phyloP scores from a whole-genome alignment of 1,140 invertebrate species.

The Lepidurus apus region DNA sequence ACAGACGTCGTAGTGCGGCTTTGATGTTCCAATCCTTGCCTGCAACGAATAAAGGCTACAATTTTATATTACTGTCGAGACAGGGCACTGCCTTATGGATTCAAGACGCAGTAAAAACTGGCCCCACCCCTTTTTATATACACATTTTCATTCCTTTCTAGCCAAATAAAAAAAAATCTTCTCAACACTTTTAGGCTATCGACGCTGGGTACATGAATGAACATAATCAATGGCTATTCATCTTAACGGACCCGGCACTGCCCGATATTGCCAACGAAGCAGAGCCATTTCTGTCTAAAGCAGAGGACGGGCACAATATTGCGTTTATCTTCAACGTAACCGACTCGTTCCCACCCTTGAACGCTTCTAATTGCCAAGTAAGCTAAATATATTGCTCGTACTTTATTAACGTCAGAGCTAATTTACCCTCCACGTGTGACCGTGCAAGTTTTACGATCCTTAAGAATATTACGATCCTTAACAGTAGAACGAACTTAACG shows the following conservation, averaged over 20 bases:
- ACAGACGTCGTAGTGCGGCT: slow-evolving; percentile 31
- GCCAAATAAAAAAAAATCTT: not conserved
- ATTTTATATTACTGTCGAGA: slow-evolving; percentile 28
- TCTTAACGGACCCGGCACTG: slow-evolving; percentile 56
- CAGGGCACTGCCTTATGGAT: slow-evolving; percentile 31
- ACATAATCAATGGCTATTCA: slow-evolving; percentile 69
- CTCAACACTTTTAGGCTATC: slow-evolving; percentile 51
- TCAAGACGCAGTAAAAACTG: slow-evolving; percentile 25
- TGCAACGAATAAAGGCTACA: slow-evolving; percentile 24
- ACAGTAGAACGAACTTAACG: no score
- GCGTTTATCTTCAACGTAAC: slow-evolving; percentile 70
- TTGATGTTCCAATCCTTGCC: slow-evolving; percentile 27
- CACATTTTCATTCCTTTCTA: not conserved
- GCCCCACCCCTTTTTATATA: slow-evolving; percentile 25
- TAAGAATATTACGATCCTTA: no score
- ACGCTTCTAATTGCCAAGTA: not conserved
- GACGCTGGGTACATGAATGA: slow-evolving; percentile 59
- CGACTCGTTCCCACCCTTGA: not conserved
- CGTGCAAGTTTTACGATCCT: no score
- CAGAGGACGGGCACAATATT: slow-evolving; percentile 74
- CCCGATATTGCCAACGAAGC: slow-evolving; percentile 44
- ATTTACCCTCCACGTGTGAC: not conserved
- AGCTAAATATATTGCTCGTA: not conserved
- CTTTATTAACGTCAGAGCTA: not conserved
- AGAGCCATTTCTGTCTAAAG: slow-evolving; percentile 50